phyloP scores from a whole-genome alignment of 2,113 vertebrate species.

The Pomatostomus ruficeps region DNA sequence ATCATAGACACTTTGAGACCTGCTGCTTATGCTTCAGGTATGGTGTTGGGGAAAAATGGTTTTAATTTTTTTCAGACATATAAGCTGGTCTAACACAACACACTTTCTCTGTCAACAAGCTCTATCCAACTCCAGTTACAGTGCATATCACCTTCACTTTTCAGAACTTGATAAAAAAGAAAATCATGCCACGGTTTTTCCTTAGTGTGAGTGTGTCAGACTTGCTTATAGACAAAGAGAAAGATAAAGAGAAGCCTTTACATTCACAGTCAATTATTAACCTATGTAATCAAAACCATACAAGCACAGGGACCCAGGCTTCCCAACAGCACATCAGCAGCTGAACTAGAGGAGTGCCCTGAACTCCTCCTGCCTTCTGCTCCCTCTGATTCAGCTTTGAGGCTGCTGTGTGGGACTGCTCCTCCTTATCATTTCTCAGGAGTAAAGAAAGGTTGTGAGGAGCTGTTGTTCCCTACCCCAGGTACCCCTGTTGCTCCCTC shows the following conservation, averaged over 20 bases:
- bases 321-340: rapidly evolving
- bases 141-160: neutral
- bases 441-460: neutral
- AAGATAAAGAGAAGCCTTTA: neutral
- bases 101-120: neutral
- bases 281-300: neutral
- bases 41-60: neutral
- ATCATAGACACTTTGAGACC: neutral
- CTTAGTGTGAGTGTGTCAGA: neutral
- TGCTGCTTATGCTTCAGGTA: neutral
- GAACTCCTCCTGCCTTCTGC: neutral
- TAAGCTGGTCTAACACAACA: neutral
- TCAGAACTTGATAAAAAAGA: neutral
- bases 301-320: neutral
- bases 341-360: neutral
- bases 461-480: neutral
- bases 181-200: neutral
- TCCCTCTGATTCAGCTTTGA: neutral
- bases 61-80: neutral
- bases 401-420: neutral
- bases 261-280: neutral
- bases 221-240: neutral
- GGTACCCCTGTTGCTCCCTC: neutral
- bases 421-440: neutral
- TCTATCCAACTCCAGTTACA: neutral